phyloP scores from a whole-genome alignment of 2,797 vertebrate genomes.

The Channallabes apus region DNA sequence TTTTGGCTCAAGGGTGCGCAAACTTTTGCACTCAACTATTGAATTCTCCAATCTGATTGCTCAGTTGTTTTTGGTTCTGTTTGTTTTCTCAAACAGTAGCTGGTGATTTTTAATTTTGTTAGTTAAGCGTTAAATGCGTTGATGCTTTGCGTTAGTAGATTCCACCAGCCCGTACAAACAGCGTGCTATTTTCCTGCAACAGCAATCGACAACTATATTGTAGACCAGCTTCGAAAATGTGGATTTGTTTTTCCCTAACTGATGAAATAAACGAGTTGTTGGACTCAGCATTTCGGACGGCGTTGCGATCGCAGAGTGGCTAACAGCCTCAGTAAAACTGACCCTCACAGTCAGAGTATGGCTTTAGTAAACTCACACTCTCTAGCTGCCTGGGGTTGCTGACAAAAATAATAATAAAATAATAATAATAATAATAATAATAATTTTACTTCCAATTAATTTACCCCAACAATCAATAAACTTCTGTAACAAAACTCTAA shows the following conservation, averaged over 20 bases:
- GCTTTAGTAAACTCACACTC: constrained; percentile 35
- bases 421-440: too few relatives aligned
- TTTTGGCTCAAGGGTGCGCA: background rate
- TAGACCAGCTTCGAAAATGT: too few relatives aligned
- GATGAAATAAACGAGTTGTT: background rate
- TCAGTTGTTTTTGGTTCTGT: background rate
- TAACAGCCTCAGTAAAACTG: background rate
- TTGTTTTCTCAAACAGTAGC: background rate
- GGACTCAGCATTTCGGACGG: background rate
- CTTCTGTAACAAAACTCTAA: background rate
- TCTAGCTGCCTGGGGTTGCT: constrained; percentile 35
- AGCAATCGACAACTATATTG: too few relatives aligned
- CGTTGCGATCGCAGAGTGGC: background rate
- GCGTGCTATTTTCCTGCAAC: background rate
- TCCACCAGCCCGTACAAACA: background rate
- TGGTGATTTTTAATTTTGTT: background rate
- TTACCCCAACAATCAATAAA: background rate
- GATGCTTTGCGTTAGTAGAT: background rate
- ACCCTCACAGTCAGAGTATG: constrained; percentile 37
- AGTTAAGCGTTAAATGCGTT: background rate
- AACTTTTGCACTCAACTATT: background rate
- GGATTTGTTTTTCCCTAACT: background rate
- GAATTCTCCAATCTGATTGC: background rate
- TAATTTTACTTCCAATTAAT: constrained; percentile 22
- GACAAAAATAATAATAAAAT: background rate